phyloP scores from a whole-genome alignment of 1,140 invertebrate species.

The Drosophila santomea region DNA sequence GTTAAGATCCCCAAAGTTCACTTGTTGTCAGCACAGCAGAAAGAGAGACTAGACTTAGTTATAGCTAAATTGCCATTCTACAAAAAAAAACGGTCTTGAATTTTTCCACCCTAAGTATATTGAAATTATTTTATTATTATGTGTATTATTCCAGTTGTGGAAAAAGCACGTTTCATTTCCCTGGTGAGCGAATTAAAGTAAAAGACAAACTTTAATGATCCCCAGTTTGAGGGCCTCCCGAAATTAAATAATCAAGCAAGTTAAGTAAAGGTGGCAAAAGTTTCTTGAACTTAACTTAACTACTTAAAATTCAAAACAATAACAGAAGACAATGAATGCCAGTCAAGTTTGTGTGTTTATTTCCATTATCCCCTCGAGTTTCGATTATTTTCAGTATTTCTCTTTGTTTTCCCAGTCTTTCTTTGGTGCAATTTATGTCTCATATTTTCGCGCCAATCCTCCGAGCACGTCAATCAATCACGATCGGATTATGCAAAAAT shows the following conservation, averaged over 20 bases:
- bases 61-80: too few relatives aligned
- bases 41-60: too few relatives aligned
- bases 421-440: slow-evolving; percentile 37
- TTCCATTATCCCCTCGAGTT: neutral
- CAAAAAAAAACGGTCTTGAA: too few relatives aligned
- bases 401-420: slow-evolving; percentile 10
- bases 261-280: slow-evolving; percentile 37
- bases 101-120: too few relatives aligned
- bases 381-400: slow-evolving; percentile 12
- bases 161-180: too few relatives aligned
- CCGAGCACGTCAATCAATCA: slow-evolving; percentile 57
- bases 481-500: slow-evolving; percentile 52
- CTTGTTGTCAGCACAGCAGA: too few relatives aligned
- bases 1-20: too few relatives aligned
- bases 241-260: slow-evolving; percentile 55
- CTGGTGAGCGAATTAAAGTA: slow-evolving; percentile 10
- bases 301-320: slow-evolving; percentile 52
- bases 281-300: slow-evolving; percentile 58
- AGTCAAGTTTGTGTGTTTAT: slow-evolving; percentile 31
- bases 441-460: slow-evolving; percentile 48
- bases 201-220: slow-evolving; percentile 45
- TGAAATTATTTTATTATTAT: too few relatives aligned
- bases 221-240: slow-evolving; percentile 14
- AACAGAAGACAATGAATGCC: slow-evolving; percentile 34
- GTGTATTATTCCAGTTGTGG: too few relatives aligned